Evolutionary conservation across 2,797 vertebrate species (phyloP).

Genomic region (Setipinna tenuifilis): DNA sequence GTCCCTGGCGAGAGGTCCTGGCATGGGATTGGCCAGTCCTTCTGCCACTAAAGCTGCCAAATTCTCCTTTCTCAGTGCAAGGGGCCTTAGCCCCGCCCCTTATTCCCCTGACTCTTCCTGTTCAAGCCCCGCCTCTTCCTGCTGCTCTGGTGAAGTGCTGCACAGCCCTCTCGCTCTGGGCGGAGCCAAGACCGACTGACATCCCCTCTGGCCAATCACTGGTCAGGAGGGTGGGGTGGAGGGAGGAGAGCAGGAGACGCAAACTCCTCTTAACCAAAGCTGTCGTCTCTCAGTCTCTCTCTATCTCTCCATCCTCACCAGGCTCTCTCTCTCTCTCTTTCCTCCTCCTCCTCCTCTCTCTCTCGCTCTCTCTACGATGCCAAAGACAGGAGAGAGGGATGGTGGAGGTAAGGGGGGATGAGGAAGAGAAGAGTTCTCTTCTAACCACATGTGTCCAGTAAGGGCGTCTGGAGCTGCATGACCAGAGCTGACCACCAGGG

Average conservation of each 20-base stretch:
- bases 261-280: slow-evolving; percentile 82
- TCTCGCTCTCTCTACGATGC: slow-evolving; percentile 67
- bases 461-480: too few relatives aligned
- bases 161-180: slow-evolving; percentile 80
- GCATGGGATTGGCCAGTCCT: slow-evolving; percentile 80
- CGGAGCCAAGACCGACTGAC: slow-evolving; percentile 83
- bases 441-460: too few relatives aligned
- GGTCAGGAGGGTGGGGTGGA: slow-evolving; percentile 57
- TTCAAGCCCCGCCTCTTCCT: slow-evolving; percentile 80
- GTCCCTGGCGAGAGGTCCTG: slow-evolving; percentile 80
- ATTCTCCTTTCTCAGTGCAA: slow-evolving; percentile 76
- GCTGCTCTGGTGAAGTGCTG: slow-evolving; percentile 79
- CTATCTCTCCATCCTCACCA: slow-evolving; percentile 60
- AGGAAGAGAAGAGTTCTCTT: too few relatives aligned
- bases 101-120: slow-evolving; percentile 79
- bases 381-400: too few relatives aligned
- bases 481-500: too few relatives aligned
- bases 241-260: slow-evolving; percentile 37
- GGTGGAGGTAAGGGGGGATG: too few relatives aligned
- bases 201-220: slow-evolving; percentile 69
- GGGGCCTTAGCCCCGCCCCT: slow-evolving; percentile 80
- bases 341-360: slow-evolving; percentile 48
- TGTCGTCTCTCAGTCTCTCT: slow-evolving; percentile 65
- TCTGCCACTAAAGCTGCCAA: slow-evolving; percentile 82
- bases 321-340: slow-evolving; percentile 66